Conservation (phyloP, 2,113 vertebrate species). For the Pimephales promelas region DNA sequence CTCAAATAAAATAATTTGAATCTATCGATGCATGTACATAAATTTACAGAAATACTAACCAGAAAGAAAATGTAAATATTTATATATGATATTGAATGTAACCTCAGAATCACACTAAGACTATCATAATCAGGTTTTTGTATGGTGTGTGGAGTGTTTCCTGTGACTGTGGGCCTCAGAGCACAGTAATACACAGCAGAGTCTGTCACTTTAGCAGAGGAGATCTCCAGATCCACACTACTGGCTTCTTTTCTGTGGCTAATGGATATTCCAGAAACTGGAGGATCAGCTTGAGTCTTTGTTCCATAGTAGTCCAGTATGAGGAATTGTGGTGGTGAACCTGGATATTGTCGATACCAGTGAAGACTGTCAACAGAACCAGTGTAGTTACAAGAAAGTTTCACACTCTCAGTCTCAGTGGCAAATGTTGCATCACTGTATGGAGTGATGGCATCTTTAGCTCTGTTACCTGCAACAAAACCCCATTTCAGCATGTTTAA, state of each 20-base stretch:
- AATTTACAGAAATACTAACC: no score
- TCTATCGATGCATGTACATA: no score
- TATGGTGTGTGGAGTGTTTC: no score
- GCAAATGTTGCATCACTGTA: not conserved
- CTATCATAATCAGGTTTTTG: no score
- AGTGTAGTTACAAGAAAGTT: constrained; percentile 12
- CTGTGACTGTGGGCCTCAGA: no score
- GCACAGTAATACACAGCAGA: constrained; percentile 43
- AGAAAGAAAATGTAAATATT: no score
- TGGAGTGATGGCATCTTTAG: constrained; percentile 21
- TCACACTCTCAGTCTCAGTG: not conserved
- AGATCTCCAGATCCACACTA: constrained; percentile 1
- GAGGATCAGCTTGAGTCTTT: not conserved
- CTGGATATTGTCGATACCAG: constrained; percentile 32
- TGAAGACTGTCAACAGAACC: not conserved
- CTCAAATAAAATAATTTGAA: not conserved
- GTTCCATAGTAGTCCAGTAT: not conserved
- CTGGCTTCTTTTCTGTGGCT: not conserved
- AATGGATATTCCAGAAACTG: constrained; percentile 5
- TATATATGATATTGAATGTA: no score
- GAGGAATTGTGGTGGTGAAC: constrained; percentile 14
- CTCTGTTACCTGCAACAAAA: not conserved
- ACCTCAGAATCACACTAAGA: no score
- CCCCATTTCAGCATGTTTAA: not conserved
- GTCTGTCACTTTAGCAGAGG: constrained; percentile 25